A percentile compares a stretch with the other conserved stretches of the same genome.
Evolutionary conservation across 1,140 invertebrate species (phyloP).

Genomic region (Solenopsis invicta): DNA sequence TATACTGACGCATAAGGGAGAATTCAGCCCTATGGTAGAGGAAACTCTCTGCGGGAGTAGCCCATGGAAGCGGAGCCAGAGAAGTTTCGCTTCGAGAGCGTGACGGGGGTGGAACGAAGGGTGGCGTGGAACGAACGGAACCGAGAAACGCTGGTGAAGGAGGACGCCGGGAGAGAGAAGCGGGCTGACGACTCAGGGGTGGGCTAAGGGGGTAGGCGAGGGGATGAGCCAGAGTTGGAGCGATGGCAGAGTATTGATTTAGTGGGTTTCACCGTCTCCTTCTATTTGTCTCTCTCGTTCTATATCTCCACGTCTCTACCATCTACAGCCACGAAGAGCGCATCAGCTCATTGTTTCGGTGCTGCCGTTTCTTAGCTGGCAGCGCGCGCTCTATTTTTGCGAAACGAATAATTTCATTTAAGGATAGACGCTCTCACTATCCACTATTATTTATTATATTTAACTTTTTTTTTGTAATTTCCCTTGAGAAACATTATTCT

Average conservation of each 20-base stretch:
- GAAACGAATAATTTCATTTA: constrained; percentile 26
- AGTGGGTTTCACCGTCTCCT: constrained; percentile 87
- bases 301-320: constrained; percentile 73
- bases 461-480: background rate
- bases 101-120: constrained; percentile 85
- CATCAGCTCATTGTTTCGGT: constrained; percentile 76
- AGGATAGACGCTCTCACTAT: background rate
- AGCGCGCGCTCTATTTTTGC: constrained; percentile 40
- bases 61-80: constrained; percentile 82
- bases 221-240: constrained; percentile 85
- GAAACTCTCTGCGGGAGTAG: constrained; percentile 84
- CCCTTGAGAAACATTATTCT: background rate
- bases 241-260: constrained; percentile 88
- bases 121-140: constrained; percentile 80
- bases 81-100: constrained; percentile 86
- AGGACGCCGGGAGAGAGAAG: constrained; percentile 61
- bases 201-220: constrained; percentile 74
- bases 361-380: constrained; percentile 73
- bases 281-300: constrained; percentile 83
- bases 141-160: constrained; percentile 70
- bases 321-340: constrained; percentile 64
- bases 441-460: background rate
- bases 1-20: constrained; percentile 51
- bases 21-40: constrained; percentile 78
- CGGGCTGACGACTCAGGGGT: constrained; percentile 49